Base-by-base conservation (phyloP, 1,140 invertebrate species). In the Centruroides sculpturatus region DNA sequence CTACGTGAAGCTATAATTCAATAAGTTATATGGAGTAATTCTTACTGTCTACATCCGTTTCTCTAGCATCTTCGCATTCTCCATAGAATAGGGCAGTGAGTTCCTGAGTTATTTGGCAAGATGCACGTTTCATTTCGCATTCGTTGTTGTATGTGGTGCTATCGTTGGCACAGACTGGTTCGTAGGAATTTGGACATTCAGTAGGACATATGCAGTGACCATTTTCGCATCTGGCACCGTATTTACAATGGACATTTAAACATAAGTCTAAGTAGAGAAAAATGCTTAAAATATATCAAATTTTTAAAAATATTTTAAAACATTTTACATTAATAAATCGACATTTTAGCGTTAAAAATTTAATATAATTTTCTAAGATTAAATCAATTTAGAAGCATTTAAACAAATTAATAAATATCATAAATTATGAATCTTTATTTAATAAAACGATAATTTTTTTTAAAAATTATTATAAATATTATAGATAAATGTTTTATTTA, bases 191-290 rank as follows among this genome's bases (percentile, higher is more conserved):
- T 5, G 75, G 74, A 71, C 90, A 93, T 64, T 83, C 80, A 53
- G 82, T 82, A 3, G 88, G 87, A 71, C 89, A 93, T 4, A 91
- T 78, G 74, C 89, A 92, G 49, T 82, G 79, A 0, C 89, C 89
- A 48, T 85, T 84, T 66, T 87, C 80, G 72, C 89, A 92, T 48
- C 79, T 79, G 23, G 84, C 86, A 8, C 86, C 87, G 71, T 81
- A 83, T 64, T 85, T 82, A 76, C 89, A 93, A 66, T 82, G 78
- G 7, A 92, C 82, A 52, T 79, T 80, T 59, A 81, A 76, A 74
- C 89, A 92, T 49, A 86, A 72, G 72, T 89, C 89, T 92, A 77
- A 77, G 55, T 76, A 35, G 1, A 11, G 55, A 8, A 62, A 8
- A 41, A 41, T 41, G 5, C 41, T 41, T 5, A 23, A 23, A 23